Evolutionary conservation across 1,140 invertebrate genomes (phyloP).

Genomic region (Globodera ellingtonae): DNA sequence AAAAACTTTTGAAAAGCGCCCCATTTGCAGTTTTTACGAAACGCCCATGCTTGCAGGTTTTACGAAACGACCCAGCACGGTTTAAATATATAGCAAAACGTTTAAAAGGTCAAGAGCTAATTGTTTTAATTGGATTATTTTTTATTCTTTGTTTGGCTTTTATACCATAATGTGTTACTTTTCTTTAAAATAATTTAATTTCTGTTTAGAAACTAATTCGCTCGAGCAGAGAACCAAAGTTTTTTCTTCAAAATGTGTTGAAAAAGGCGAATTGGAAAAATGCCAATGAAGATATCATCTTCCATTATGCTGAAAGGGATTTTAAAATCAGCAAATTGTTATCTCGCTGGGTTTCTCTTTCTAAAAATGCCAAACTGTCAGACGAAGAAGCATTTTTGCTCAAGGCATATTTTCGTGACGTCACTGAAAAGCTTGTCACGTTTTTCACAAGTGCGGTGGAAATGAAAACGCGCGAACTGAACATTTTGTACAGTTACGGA

Average conservation of each 20-base stretch:
- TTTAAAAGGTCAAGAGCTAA: too few relatives aligned
- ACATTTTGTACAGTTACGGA: neutral
- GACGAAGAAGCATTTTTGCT: neutral
- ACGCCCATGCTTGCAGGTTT: too few relatives aligned
- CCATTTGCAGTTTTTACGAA: too few relatives aligned
- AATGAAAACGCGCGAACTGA: neutral
- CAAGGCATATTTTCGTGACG: neutral
- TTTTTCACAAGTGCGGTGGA: neutral
- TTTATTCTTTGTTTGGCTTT: too few relatives aligned
- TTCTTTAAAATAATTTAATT: too few relatives aligned
- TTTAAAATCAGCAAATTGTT: neutral
- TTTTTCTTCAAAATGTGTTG: neutral
- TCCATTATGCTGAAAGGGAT: neutral
- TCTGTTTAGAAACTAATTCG: neutral
- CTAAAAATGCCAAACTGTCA: neutral
- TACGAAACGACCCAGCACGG: too few relatives aligned
- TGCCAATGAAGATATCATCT: neutral
- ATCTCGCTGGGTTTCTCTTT: neutral
- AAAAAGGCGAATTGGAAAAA: neutral
- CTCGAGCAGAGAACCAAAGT: neutral
- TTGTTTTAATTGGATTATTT: too few relatives aligned
- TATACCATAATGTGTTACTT: too few relatives aligned
- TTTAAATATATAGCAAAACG: too few relatives aligned
- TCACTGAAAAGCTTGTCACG: neutral
- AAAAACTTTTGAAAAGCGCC: too few relatives aligned